Evolutionary conservation across 37 sponge, comb jelly and placozoan genomes (phyloP), one percentile per base, ranked within the genome.

Genomic region (Crambe crambe): DNA sequence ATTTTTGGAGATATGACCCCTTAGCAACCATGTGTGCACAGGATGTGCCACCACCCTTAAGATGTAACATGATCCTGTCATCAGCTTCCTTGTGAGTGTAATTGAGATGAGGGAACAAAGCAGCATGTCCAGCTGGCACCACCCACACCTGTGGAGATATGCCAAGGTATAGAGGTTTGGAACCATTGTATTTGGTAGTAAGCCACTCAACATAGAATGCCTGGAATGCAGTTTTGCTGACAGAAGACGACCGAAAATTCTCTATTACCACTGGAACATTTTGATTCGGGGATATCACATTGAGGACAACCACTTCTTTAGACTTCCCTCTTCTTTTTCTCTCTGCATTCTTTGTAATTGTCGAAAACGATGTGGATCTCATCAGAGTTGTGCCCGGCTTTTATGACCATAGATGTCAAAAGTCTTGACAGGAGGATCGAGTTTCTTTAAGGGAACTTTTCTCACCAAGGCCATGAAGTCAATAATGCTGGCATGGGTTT

Each of bases 321-420:
- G 59, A 58, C 59, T 58, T 58, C 25, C 59, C 20, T 58, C 59
- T 58, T 58, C 59, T 58, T 12, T 12, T 58, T 12, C 59, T 58
- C 59, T 58, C 59, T 58, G 18, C 59, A 18, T 58, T 58, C 59
- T 58, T 26, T 58, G 59, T 58, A 58, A 58, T 23, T 12, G 20
- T 58, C 59, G 20, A 58, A 58, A 58, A 58, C 21, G 59, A 58
- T 58, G 59, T 58, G 59, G 6, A 58, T 58, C 59, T 58, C 59
- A 58, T 58, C 59, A 58, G 26, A 58, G 59, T 58, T 58, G 59
- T 58, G 59, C 59, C 59, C 59, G 25, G 59, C 59, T 58, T 58
- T 58, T 4, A 26, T 58, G 8, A 58, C 59, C 59, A 58, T 58
- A n/a, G n/a, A n/a, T n/a, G n/a, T n/a, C n/a, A n/a, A n/a, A n/a